Base-by-base conservation (phyloP, 2,113 vertebrate genomes). In the Oreochromis aureus region DNA sequence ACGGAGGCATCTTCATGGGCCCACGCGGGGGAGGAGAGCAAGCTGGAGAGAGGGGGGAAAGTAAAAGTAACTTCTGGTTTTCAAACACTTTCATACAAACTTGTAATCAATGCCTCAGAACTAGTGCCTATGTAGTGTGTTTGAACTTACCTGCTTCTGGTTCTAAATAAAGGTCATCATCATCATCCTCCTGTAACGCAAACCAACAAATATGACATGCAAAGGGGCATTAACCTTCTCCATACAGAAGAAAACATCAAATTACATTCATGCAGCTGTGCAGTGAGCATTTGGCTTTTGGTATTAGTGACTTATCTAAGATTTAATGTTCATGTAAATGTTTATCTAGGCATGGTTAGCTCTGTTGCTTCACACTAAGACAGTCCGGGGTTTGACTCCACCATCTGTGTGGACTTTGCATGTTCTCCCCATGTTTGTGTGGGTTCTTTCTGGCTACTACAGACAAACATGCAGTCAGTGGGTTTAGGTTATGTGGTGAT, bases 81-180 rank as follows among this genome's bases (percentile, higher is more conserved):
- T 53, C 13, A 59, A 83, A 18, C 41, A 80, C 22, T 54, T 59
- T 22, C 61, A 48, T 86, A 22, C 46, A 87, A 85, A 55, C 12
- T 61, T 39, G 15, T 8, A 19, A 69, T 3, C 2, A 55, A 12
- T 59, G 8, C 34, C 24, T 39, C 78, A 24, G 44, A 56, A 80
- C 32, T 16, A 10, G 13, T 41, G 18, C 16, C 71, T 81, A 36
- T 56, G 44, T 80, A 18, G 55, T 8, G 30, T 51, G 39, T 46
- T 16, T 87, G n/a, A 79, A 76, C 86, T 1, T 83, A 97, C 96
- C 95, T 80, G 87, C 90, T 81, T 89, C 81, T 34, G 96, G 96
- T 27, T 97, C 94, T 34, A 96, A 87, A 85, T 97, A 97, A n/a
- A 96, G 34, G 6, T 96, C 94, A 34, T 96, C 95, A 69, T 81